Conservation (phyloP, 2,113 vertebrate species). For the Muntiacus muntjak region DNA sequence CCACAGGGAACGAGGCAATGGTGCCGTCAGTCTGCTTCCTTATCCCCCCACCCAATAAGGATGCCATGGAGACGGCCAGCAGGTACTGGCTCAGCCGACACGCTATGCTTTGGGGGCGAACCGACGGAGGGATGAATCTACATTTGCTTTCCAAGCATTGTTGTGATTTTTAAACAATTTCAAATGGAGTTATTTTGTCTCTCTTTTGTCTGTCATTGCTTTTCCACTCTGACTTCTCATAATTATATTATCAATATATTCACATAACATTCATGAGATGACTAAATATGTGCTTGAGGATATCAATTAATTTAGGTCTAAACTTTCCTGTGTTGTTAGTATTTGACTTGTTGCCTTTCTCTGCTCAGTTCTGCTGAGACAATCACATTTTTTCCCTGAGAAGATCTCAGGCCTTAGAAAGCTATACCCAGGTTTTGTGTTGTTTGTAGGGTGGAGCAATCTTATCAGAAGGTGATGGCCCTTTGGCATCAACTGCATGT, state of each 20-base stretch:
- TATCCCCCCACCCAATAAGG: conserved; percentile 93
- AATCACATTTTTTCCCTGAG: neutral
- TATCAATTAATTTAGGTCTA: neutral
- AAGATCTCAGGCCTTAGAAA: neutral
- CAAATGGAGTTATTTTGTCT: neutral
- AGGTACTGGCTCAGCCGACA: conserved; percentile 81
- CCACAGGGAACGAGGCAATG: conserved; percentile 97
- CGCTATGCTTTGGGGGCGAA: neutral
- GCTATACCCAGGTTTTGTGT: neutral
- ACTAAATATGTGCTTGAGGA: neutral
- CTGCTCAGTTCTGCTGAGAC: neutral
- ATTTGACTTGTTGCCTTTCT: neutral
- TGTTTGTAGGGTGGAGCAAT: conserved; percentile 89
- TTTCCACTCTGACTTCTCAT: neutral
- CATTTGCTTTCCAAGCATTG: neutral
- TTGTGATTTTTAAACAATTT: neutral
- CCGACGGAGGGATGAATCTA: neutral
- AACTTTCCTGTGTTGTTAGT: neutral
- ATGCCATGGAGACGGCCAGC: conserved; percentile 91
- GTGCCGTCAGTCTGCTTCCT: conserved; percentile 97
- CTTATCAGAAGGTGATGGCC: conserved; percentile 98
- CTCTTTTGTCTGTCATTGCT: neutral
- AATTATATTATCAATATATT: neutral
- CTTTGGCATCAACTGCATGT: conserved; percentile 97
- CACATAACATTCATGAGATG: neutral